Percentiles rank a stretch among this genome's conserved stretches.
phyloP scores from a whole-genome alignment of 2,888 invertebrate species.

The Hermaeophaga mercurialis region DNA sequence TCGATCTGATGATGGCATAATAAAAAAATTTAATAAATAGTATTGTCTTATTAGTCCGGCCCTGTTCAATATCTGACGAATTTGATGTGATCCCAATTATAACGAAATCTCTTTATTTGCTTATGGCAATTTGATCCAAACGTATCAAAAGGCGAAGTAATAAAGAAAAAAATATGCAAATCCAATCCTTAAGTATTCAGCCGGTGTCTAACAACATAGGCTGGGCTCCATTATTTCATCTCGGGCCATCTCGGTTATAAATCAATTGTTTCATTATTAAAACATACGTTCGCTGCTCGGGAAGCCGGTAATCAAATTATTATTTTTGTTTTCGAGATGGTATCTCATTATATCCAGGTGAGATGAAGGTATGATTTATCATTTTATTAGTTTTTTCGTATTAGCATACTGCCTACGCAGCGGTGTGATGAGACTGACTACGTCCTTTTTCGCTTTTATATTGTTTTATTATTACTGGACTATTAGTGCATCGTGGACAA shows the following conservation, averaged over 20 bases:
- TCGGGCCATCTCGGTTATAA: slow-evolving; percentile 27
- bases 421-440: slow-evolving; percentile 1
- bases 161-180: slow-evolving; percentile 31
- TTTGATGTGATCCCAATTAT: background rate
- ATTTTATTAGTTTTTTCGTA: slow-evolving; percentile 23
- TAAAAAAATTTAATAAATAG: no score
- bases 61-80: background rate
- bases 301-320: slow-evolving; percentile 34
- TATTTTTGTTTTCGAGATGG: slow-evolving; percentile 28
- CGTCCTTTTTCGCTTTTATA: background rate
- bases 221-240: slow-evolving; percentile 31
- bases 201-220: slow-evolving; percentile 16
- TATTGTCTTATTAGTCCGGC: no score
- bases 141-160: background rate
- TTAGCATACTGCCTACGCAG: slow-evolving; percentile 26
- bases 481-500: background rate
- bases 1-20: no score
- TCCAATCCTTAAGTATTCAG: slow-evolving; percentile 18
- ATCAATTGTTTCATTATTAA: slow-evolving; percentile 33
- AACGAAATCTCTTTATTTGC: slow-evolving; percentile 10
- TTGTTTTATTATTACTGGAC: no score
- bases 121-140: background rate
- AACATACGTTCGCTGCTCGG: slow-evolving; percentile 23
- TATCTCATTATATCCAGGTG: slow-evolving; percentile 27
- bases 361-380: slow-evolving; percentile 30